These are phyloP conservation scores for Hepsetus odoe DNA, from an alignment of 2,113 vertebrate species.

Conservation along the genomic window DNA sequence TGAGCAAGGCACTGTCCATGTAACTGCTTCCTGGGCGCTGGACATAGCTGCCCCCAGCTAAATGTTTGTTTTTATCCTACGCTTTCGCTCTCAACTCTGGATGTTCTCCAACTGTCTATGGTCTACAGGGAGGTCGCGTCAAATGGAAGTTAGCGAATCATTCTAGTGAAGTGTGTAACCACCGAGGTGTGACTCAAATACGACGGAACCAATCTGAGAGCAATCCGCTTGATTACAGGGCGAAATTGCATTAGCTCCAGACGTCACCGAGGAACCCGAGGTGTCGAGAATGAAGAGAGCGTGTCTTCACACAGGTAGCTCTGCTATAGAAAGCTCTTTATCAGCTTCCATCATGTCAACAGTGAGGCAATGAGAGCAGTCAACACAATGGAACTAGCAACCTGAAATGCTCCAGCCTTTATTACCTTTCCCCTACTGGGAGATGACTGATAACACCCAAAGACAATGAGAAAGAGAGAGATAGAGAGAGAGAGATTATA, in stretches of 20 bases:
- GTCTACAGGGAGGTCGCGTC: slow-evolving; percentile 14
- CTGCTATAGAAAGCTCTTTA: slow-evolving; percentile 68
- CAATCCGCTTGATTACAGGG: slow-evolving; percentile 24
- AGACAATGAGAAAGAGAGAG: slow-evolving; percentile 21
- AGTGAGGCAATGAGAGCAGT: slow-evolving; percentile 8
- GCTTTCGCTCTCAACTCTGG: not conserved
- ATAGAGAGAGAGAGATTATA: not conserved
- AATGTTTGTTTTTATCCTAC: too few relatives aligned
- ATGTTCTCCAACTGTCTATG: not conserved
- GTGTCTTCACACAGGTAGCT: slow-evolving; percentile 60
- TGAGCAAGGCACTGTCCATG: too few relatives aligned
- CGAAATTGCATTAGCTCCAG: slow-evolving; percentile 12
- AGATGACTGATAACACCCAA: slow-evolving; percentile 39
- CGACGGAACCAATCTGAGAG: slow-evolving; percentile 2
- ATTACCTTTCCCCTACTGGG: slow-evolving; percentile 29
- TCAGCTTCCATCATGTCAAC: slow-evolving; percentile 49
- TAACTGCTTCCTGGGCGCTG: too few relatives aligned
- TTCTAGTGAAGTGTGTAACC: slow-evolving; percentile 1
- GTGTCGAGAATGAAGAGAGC: slow-evolving; percentile 39
- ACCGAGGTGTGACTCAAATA: slow-evolving; percentile 33
- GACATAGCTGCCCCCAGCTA: too few relatives aligned
- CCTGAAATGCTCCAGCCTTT: slow-evolving; percentile 13
- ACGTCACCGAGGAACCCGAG: not conserved
- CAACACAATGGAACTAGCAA: slow-evolving; percentile 24
- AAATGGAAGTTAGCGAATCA: slow-evolving; percentile 18